phyloP scores from a whole-genome alignment of 2,888 invertebrate species.

The Caenorhabditis plicata region DNA sequence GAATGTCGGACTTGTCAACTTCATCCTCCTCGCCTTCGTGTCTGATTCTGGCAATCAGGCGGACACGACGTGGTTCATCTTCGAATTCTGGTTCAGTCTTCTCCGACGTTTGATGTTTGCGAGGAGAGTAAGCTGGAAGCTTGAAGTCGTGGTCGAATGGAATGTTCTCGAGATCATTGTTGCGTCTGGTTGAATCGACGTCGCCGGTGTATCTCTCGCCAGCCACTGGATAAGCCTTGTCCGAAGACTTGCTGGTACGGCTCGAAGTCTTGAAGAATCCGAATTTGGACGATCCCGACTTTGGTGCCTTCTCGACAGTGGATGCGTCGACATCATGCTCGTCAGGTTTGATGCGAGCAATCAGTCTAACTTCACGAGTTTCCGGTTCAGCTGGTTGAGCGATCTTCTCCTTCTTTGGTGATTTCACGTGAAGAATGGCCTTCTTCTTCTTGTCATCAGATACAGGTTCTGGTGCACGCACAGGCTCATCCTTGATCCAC shows the following conservation, averaged over 20 bases:
- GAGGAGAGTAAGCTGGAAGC: slow-evolving; percentile 12
- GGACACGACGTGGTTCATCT: background rate
- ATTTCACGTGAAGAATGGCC: too few species aligned
- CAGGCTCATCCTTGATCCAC: slow-evolving; percentile 8
- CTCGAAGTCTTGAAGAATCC: slow-evolving; percentile 18
- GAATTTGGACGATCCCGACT: slow-evolving; percentile 4
- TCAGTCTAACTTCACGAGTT: slow-evolving; percentile 10
- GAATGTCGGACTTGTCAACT: too few species aligned
- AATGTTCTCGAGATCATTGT: slow-evolving; percentile 11
- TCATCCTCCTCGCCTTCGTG: slow-evolving; percentile 17
- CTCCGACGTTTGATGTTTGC: background rate
- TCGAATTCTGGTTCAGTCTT: background rate
- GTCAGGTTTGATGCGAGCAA: slow-evolving; percentile 18
- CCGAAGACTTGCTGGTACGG: too few species aligned
- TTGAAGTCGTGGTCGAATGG: slow-evolving; percentile 9
- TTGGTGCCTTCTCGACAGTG: slow-evolving; percentile 4
- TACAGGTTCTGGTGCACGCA: too few species aligned
- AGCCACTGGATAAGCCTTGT: slow-evolving; percentile 6
- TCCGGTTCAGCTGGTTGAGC: slow-evolving; percentile 8
- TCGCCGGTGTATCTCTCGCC: slow-evolving; percentile 14
- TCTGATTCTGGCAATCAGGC: slow-evolving; percentile 1
- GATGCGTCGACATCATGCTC: background rate
- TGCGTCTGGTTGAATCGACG: slow-evolving; percentile 9
- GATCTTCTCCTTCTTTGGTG: slow-evolving; percentile 6
- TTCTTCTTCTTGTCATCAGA: too few species aligned